phyloP scores from a whole-genome alignment of 2,888 invertebrate species.

The Hyposoter dolosus region DNA sequence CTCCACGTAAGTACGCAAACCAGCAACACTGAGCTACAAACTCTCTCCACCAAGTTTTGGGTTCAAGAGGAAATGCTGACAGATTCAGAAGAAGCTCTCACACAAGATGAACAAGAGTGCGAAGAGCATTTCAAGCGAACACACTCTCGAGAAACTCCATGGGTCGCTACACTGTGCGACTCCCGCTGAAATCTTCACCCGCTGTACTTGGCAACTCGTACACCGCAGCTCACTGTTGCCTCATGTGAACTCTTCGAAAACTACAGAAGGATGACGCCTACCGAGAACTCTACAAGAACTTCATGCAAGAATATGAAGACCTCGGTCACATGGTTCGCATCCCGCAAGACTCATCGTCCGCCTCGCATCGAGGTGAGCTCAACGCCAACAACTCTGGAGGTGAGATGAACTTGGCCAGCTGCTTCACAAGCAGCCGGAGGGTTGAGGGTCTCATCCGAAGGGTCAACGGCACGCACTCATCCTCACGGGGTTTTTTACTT shows the following conservation, averaged over 20 bases:
- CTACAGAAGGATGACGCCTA: neutral
- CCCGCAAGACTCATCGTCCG: neutral
- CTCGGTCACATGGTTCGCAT: slow-evolving; percentile 54
- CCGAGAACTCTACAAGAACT: slow-evolving; percentile 32
- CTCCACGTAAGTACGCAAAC: neutral
- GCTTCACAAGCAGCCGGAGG: slow-evolving; percentile 32
- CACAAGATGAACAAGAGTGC: slow-evolving; percentile 41
- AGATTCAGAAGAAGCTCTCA: slow-evolving; percentile 48
- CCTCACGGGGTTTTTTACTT: neutral
- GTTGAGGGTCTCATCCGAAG: slow-evolving; percentile 39
- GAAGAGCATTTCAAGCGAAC: slow-evolving; percentile 49
- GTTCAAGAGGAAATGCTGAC: too few species aligned
- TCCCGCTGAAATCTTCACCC: slow-evolving; percentile 18
- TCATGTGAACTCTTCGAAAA: slow-evolving; percentile 6
- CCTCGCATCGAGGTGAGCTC: neutral
- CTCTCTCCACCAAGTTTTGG: slow-evolving; percentile 28
- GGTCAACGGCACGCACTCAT: neutral
- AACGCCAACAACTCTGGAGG: neutral
- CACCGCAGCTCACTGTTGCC: slow-evolving; percentile 12
- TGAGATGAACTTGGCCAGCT: slow-evolving; percentile 47
- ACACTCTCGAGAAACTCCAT: slow-evolving; percentile 30
- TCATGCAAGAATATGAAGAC: slow-evolving; percentile 46
- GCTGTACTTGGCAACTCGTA: slow-evolving; percentile 26
- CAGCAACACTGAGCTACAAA: slow-evolving; percentile 16
- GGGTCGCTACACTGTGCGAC: slow-evolving; percentile 51